These are phyloP conservation scores for Ferdinandea cuprea DNA, from an alignment of 2,888 invertebrate genomes.

Conservation along the genomic window DNA sequence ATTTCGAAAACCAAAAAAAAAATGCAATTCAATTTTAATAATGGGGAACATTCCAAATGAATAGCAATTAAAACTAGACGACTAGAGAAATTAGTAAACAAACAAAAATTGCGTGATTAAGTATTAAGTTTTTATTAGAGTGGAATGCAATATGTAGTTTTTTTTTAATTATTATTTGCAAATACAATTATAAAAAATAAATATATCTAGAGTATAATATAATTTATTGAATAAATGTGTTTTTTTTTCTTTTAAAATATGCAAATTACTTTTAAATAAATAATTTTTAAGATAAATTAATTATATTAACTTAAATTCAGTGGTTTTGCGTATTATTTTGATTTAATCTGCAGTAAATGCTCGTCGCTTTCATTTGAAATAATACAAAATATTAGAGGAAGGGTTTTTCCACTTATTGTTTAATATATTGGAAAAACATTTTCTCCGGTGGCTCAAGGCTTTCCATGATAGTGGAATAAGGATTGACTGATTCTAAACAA, in stretches of 20 bases:
- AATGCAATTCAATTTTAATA: conserved; percentile 62
- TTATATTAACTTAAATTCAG: background rate
- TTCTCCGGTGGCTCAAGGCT: too few species aligned
- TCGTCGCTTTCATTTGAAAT: background rate
- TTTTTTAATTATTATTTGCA: conserved; percentile 21
- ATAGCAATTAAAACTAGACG: conserved; percentile 68
- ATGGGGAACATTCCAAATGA: conserved; percentile 60
- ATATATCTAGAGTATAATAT: conserved; percentile 28
- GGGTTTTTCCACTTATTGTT: too few species aligned
- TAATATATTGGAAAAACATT: too few species aligned
- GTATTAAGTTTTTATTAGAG: conserved; percentile 42
- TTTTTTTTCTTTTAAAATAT: conserved; percentile 25
- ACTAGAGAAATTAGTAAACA: conserved; percentile 70
- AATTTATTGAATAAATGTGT: conserved; percentile 28
- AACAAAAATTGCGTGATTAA: conserved; percentile 49
- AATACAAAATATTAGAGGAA: too few species aligned
- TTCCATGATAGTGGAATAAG: too few species aligned
- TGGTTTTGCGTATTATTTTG: conserved; percentile 7
- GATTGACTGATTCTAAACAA: too few species aligned
- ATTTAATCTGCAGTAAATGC: conserved; percentile 40
- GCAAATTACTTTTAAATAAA: conserved; percentile 11
- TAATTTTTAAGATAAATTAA: background rate
- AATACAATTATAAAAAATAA: conserved; percentile 72
- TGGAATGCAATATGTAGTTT: conserved; percentile 54
- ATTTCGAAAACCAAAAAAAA: conserved; percentile 33